Evolutionary conservation across 92 coral and sea anemone genomes (phyloP), one percentile per base, ranked within the genome.

Genomic region (Palythoa grandis): DNA sequence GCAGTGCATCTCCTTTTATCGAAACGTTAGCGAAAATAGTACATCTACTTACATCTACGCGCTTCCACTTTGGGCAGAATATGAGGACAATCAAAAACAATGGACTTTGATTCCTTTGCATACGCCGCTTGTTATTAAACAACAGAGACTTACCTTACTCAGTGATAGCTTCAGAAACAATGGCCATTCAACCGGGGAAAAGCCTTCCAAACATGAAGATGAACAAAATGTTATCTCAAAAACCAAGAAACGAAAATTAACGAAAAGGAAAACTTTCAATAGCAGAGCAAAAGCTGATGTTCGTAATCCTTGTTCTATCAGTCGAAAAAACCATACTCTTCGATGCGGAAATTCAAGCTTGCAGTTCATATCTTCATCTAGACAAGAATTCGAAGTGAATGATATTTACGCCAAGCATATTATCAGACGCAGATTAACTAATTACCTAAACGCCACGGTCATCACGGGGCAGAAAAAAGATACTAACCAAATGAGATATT

Each of bases 1-100:
- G 54, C 54, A 56, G 43, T 93, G 96, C 78, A 80, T 89, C 17
- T 75, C 83, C 60, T 82, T 88, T 50, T 93, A 93, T 82, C 65
- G 76, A 24, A 93, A 93, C 77, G 52, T 84, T n/a, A 89, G 94
- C 1, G 5, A 75, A 12, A 91, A 88, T 68, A 22, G 50, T 10
- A 77, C 63, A 3, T 80, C 61, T 11, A 48, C 91, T 19, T 91
- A 87, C 63, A 16, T 67, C 14, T 74, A 86, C 11, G 83, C 91
- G 1, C 11, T 48, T 47, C 75, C 87, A 11, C 66, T 77, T 29
- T 57, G 86, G 75, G 88, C 66, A 22, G 57, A 65, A 29, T 17
- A 69, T 50, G 38, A 50, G 24, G 86, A 61, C 16, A 23, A 8
- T 3, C 22, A 15, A 25, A 7, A 5, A 2, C 63, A 91, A 20